Evolutionary conservation across 2,888 invertebrate genomes (phyloP).

Genomic region (Pyrocoelia pectoralis): DNA sequence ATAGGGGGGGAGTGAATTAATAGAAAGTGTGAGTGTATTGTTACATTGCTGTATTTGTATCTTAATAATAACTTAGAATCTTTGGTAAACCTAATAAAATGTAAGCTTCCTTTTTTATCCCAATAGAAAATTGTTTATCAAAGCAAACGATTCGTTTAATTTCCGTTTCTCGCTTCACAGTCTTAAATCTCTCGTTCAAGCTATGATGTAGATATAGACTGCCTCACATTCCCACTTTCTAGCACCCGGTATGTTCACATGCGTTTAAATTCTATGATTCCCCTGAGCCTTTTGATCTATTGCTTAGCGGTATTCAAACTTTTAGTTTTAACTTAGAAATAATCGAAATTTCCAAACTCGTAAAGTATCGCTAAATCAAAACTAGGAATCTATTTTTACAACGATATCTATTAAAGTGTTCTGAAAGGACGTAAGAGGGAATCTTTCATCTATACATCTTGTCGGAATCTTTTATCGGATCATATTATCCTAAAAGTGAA

Average conservation of each 20-base stretch:
- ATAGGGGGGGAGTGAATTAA: too few relatives aligned
- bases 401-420: too few relatives aligned
- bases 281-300: slow-evolving; percentile 11
- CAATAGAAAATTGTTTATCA: not conserved
- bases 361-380: not conserved
- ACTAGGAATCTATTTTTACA: not conserved
- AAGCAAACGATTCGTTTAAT: slow-evolving; percentile 1
- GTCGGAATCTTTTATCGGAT: too few relatives aligned
- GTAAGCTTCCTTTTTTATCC: not conserved
- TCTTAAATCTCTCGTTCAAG: slow-evolving; percentile 9
- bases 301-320: slow-evolving; percentile 8
- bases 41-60: too few relatives aligned
- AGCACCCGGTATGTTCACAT: slow-evolving; percentile 13
- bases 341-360: not conserved
- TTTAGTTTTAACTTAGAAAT: slow-evolving; percentile 6
- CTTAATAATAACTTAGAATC: not conserved
- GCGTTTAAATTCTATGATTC: slow-evolving; percentile 11
- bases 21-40: too few relatives aligned
- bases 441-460: too few relatives aligned
- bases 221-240: slow-evolving; percentile 9
- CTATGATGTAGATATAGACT: slow-evolving; percentile 12
- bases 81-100: not conserved
- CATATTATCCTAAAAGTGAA: too few relatives aligned
- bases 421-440: too few relatives aligned
- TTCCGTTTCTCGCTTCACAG: slow-evolving; percentile 4